phyloP scores from a whole-genome alignment of 2,888 invertebrate genomes.

The Drosophila mettleri region DNA sequence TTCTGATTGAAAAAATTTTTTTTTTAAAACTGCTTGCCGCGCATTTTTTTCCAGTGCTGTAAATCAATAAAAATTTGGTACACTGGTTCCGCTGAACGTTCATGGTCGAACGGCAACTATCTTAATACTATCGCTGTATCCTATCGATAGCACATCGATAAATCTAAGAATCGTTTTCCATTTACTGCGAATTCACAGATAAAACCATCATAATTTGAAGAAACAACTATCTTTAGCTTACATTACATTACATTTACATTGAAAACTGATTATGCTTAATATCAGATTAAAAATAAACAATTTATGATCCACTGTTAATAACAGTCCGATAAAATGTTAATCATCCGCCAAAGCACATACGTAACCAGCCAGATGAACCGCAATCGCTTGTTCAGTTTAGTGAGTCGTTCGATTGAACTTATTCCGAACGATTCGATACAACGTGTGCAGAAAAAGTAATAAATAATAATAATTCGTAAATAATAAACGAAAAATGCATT shows the following conservation, averaged over 20 bases:
- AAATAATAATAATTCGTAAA: constrained; percentile 63
- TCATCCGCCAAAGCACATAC: neutral
- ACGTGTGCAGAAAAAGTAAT: constrained; percentile 74
- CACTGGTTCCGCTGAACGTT: constrained; percentile 1
- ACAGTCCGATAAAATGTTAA: constrained; percentile 10
- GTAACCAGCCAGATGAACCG: constrained; percentile 18
- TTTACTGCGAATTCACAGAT: neutral
- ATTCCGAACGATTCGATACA: constrained; percentile 58
- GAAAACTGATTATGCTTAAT: neutral
- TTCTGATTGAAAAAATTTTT: neutral
- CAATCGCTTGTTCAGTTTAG: constrained; percentile 14
- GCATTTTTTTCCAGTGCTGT: constrained; percentile 18
- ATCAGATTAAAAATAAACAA: neutral
- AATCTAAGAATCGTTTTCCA: neutral
- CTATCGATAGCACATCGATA: constrained; percentile 21
- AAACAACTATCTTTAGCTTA: neutral
- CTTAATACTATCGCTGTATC: neutral
- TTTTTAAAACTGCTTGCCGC: neutral
- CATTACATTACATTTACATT: neutral
- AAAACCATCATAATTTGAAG: no score
- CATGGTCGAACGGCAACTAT: constrained; percentile 9
- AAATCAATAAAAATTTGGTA: neutral
- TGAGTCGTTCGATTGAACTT: constrained; percentile 51
- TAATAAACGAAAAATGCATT: constrained; percentile 51
- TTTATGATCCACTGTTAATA: constrained; percentile 2